Evolutionary conservation across 2,888 invertebrate species (phyloP), one percentile per base, ranked within the genome.

Genomic region (Spicauda simplicius): DNA sequence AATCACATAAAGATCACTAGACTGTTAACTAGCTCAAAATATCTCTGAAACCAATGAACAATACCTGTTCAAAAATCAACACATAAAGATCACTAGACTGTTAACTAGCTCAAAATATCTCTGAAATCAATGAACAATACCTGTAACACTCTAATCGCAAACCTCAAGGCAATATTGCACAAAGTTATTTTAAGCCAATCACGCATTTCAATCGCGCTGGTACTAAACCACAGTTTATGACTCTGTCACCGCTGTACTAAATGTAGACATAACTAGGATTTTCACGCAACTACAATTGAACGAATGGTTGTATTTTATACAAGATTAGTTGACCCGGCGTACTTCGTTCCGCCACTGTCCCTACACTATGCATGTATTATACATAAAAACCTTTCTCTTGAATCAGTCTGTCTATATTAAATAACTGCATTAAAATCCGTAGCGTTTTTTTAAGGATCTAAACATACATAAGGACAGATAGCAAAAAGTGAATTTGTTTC

Each of bases 131-230:
- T 59, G 72, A n/a, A 70, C 70, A 68, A 74, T 71, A 70, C 71
- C 68, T 65, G 64, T 66, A 70, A 68, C 52, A 63, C 74, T 74
- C 73, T 72, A 79, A 79, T 79, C 76, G 75, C 73, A 76, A 71
- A 79, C 79, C 79, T 78, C 83, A 83, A 84, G 84, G 83, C 81
- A 77, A 82, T 82, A 80, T 85, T 84, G 81, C 81, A 80, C 76
- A 83, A 84, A 86, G 79, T 83, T 84, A 83, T 84, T 83, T 81
- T 76, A 74, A 80, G 75, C 76, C 80, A 77, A 81, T 79, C 76
- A 77, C 78, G 76, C 76, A 77, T 77, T 78, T 78, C 76, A 75
- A 79, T 80, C 74, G 74, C 71, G 64, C 48, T 48, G 48, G n/a
- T 10, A 16, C 18, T 18, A 50, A 16, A 50, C 50, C 16, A 10